Conservation (phyloP, 2,888 invertebrate species). For the Macrosiphum euphorbiae region DNA sequence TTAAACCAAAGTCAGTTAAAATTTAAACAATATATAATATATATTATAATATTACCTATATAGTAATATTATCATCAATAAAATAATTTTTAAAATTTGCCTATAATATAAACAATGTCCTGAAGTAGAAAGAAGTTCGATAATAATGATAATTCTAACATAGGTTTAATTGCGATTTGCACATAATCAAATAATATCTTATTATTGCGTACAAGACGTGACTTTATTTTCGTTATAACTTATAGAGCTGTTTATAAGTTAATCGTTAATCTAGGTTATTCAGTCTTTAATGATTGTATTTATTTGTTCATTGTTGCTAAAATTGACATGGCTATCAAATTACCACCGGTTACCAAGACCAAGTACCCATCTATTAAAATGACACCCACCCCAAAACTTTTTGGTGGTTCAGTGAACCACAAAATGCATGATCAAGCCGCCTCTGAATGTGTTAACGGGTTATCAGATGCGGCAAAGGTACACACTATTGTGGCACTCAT, state of each 20-base stretch:
- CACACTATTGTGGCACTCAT: no score
- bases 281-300: neutral
- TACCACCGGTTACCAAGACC: neutral
- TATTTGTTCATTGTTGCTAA: neutral
- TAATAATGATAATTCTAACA: conserved; percentile 4
- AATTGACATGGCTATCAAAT: neutral
- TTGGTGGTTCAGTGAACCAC: conserved; percentile 20
- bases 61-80: neutral
- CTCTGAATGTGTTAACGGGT: no score
- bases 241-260: neutral
- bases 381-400: neutral
- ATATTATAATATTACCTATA: neutral
- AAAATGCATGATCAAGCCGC: conserved; percentile 5
- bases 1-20: neutral
- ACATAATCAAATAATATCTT: neutral
- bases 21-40: conserved; percentile 5
- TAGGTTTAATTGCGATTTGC: neutral
- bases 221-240: neutral
- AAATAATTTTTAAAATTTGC: neutral
- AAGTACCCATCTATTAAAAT: conserved; percentile 14
- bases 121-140: neutral
- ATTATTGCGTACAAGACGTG: neutral
- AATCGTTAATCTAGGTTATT: conserved; percentile 2
- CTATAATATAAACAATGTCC: neutral
- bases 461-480: no score